Evolutionary conservation across 2,888 invertebrate species (phyloP), one percentile per base, ranked within the genome.

Genomic region (Clivina fossor): DNA sequence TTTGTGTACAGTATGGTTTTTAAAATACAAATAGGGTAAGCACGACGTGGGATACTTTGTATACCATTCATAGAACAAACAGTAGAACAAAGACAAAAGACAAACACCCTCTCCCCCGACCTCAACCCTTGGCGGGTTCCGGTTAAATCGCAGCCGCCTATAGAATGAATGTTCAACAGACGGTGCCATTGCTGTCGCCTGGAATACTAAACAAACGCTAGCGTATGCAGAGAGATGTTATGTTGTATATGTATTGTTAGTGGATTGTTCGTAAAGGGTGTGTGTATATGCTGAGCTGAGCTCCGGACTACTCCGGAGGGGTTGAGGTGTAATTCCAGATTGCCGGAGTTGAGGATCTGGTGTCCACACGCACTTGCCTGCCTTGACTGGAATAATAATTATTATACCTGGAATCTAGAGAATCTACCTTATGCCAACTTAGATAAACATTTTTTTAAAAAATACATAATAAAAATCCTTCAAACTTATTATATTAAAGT

Each of bases 161-260:
- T 69, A 15, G 32, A 33, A 15, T 32, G 51, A 51, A 68, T 68
- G 69, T 68, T 66, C 64, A 66, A 67, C 71, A 70, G 70, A 69
- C 68, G 71, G 69, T 66, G 65, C 69, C 63, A 58, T 58, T 51
- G 59, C 58, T 66, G 63, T 32, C 63, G 67, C 62, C 63, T 65
- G 66, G 69, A 64, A 69, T 69, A 68, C 67, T 66, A 68, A 69
- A 65, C 58, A 60, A 59, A 57, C 65, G 63, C 59, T 58, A 58
- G 61, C 59, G 61, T 57, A 58, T 59, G 61, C 65, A 62, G 63
- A 61, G 64, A 61, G 61, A 60, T 59, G 61, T 63, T 63, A 62
- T 65, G 64, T 63, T 62, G 62, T 57, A 56, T n/a, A n/a, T n/a
- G n/a, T n/a, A n/a, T n/a, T n/a, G n/a, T n/a, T n/a, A n/a, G n/a